phyloP scores from a whole-genome alignment of 1,140 invertebrate genomes.

The Pseudomyrmex cubaensis region DNA sequence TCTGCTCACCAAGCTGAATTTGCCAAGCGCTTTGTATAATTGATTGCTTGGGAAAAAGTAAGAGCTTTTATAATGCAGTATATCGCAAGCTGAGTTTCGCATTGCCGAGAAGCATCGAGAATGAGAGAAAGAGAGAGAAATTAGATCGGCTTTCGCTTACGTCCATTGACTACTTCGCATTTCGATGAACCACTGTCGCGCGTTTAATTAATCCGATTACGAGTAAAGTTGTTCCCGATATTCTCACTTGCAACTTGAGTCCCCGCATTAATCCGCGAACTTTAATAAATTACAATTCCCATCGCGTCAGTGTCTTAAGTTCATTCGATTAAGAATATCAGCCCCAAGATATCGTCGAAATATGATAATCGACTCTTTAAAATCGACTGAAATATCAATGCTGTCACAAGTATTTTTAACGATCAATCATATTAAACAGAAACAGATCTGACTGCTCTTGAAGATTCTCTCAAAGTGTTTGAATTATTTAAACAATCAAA shows the following conservation, averaged over 20 bases:
- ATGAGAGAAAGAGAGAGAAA: constrained; percentile 9
- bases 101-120: neutral
- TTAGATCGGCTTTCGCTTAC: constrained; percentile 46
- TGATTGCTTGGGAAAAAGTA: neutral
- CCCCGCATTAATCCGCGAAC: constrained; percentile 44
- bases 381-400: neutral
- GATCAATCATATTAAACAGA: too few relatives aligned
- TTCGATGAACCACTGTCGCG: constrained; percentile 49
- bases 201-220: constrained; percentile 58
- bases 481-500: too few relatives aligned
- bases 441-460: too few relatives aligned
- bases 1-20: neutral
- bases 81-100: constrained; percentile 27
- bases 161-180: constrained; percentile 50
- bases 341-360: constrained; percentile 2
- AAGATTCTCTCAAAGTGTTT: too few relatives aligned
- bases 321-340: constrained; percentile 6
- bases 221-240: constrained; percentile 49
- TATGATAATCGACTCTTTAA: constrained; percentile 1
- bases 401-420: too few relatives aligned
- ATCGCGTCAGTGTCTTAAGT: neutral
- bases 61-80: constrained; percentile 29
- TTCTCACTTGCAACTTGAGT: constrained; percentile 48
- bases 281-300: constrained; percentile 60
- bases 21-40: constrained; percentile 12